These are phyloP conservation scores for Calliphora vicina DNA, from an alignment of 1,140 invertebrate genomes.

Conservation along the genomic window DNA sequence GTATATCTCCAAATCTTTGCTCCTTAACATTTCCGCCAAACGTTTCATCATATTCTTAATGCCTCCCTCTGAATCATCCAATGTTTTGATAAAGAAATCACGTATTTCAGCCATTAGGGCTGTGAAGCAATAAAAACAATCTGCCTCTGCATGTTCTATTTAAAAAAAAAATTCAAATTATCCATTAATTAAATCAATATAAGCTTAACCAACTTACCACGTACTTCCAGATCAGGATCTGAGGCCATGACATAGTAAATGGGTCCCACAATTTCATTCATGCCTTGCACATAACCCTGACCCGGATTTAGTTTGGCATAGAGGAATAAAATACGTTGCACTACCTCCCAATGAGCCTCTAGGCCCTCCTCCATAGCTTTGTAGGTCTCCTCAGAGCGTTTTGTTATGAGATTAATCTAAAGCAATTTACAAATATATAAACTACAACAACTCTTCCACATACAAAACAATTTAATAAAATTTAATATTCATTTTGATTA, in stretches of 20 bases:
- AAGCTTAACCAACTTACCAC: constrained; percentile 68
- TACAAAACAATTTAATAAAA: no score
- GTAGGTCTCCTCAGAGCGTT: constrained; percentile 80
- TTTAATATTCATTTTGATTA: background rate
- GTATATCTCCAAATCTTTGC: constrained; percentile 81
- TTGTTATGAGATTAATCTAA: constrained; percentile 69
- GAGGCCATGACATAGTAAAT: constrained; percentile 97
- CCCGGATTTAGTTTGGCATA: constrained; percentile 98
- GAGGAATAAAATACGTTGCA: constrained; percentile 95
- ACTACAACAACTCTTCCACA: background rate
- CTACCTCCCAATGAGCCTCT: constrained; percentile 96
- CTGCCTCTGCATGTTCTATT: constrained; percentile 93
- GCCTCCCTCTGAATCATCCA: constrained; percentile 91
- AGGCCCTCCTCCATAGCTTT: constrained; percentile 80
- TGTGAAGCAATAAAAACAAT: constrained; percentile 98
- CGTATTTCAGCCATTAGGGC: constrained; percentile 96
- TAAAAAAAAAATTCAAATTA: constrained; percentile 27
- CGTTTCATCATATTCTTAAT: constrained; percentile 87
- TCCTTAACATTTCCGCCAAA: constrained; percentile 78
- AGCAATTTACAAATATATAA: background rate
- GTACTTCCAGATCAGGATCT: constrained; percentile 82
- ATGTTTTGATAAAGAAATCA: constrained; percentile 95
- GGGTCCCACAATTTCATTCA: constrained; percentile 99
- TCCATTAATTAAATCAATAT: background rate
- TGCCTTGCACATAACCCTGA: constrained; percentile 97